These are phyloP conservation scores for Eutrigla gurnardus DNA, from an alignment of 2,797 vertebrate species.

Conservation along the genomic window DNA sequence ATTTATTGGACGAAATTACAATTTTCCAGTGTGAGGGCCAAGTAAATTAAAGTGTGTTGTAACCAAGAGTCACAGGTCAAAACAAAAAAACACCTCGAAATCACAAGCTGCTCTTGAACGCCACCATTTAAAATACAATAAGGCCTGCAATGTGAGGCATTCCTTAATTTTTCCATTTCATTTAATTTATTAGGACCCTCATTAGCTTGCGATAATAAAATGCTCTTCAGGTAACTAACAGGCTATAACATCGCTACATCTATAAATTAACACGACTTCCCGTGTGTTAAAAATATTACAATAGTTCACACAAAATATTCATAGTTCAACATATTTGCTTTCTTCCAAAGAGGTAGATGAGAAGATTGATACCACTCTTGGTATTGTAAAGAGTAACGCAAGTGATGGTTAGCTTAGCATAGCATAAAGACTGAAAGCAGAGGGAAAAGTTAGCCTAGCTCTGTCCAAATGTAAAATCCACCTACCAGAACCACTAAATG, in stretches of 20 bases:
- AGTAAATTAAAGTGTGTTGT: constrained; percentile 51
- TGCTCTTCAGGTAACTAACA: not conserved
- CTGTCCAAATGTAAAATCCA: too few relatives aligned
- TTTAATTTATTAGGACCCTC: not conserved
- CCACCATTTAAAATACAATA: not conserved
- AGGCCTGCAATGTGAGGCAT: not conserved
- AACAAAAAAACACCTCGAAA: not conserved
- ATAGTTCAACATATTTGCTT: too few relatives aligned
- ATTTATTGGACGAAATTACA: constrained; percentile 48
- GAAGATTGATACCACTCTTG: too few relatives aligned
- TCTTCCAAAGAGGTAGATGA: too few relatives aligned
- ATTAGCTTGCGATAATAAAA: not conserved
- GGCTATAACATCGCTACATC: not conserved
- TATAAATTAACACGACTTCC: not conserved
- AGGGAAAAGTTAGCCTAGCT: not conserved
- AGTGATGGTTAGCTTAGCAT: not conserved
- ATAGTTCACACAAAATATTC: not conserved
- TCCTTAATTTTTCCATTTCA: not conserved
- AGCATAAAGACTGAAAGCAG: not conserved
- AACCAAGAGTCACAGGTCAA: constrained; percentile 19
- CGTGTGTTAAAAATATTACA: not conserved
- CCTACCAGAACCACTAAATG: too few relatives aligned
- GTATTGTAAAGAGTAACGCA: not conserved
- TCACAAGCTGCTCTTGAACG: not conserved
- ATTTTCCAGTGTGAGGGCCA: constrained; percentile 56